These are phyloP conservation scores for Forbesichthys agassizii DNA, from an alignment of 2,113 vertebrate genomes.

Conservation along the genomic window DNA sequence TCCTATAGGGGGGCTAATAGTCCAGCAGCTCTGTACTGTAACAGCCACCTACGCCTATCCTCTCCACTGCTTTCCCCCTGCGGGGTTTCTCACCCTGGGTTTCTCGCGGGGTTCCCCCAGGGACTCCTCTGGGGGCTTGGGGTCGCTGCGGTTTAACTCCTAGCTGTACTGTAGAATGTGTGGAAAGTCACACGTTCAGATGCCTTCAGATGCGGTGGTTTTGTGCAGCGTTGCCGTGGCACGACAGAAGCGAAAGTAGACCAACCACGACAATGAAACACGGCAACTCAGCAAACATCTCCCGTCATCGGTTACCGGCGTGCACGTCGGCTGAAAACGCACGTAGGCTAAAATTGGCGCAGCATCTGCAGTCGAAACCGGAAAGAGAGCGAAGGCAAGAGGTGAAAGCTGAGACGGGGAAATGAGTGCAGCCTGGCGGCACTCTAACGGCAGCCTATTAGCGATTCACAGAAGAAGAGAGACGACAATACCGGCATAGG, in stretches of 20 bases:
- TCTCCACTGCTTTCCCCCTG: conserved; percentile 4
- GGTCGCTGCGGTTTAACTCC: not conserved
- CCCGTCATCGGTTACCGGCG: conserved; percentile 40
- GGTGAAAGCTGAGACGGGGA: conserved; percentile 46
- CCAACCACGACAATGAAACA: too few relatives aligned
- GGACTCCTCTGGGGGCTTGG: conserved; percentile 16
- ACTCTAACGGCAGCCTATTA: conserved; percentile 57
- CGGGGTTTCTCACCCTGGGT: conserved; percentile 10
- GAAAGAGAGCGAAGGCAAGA: not conserved
- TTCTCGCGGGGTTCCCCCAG: too few relatives aligned
- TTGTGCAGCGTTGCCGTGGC: too few relatives aligned
- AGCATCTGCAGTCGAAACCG: conserved; percentile 16
- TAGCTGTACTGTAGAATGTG: too few relatives aligned
- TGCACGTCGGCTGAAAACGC: conserved; percentile 48
- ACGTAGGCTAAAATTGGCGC: not conserved
- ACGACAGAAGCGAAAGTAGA: too few relatives aligned
- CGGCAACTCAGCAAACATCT: conserved; percentile 3
- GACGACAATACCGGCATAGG: conserved; percentile 48
- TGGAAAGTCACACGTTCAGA: not conserved
- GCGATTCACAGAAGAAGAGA: conserved; percentile 55
- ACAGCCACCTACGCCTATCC: conserved; percentile 42
- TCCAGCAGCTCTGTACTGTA: conserved; percentile 44
- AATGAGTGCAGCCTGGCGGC: not conserved
- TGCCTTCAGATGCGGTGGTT: not conserved
- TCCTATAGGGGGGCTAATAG: conserved; percentile 67